Evolutionary conservation across 2,888 invertebrate species (phyloP).

Genomic region (Muscina levida): DNA sequence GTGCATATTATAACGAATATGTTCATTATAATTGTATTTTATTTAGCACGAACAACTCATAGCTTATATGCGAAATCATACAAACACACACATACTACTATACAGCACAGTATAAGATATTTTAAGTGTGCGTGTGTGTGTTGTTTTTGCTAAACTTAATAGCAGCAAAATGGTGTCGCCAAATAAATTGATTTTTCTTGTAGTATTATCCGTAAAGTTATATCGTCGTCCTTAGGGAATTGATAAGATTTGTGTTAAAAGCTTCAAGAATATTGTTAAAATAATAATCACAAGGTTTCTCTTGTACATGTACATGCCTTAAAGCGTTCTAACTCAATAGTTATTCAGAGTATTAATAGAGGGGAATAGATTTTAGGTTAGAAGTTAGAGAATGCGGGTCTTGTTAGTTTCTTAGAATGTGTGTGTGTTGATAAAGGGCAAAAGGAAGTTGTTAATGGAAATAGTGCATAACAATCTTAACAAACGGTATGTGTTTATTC

Average conservation of each 20-base stretch:
- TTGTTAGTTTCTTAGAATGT: too few species aligned
- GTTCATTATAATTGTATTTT: not conserved
- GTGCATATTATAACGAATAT: too few species aligned
- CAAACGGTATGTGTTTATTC: too few species aligned
- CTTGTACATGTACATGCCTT: not conserved
- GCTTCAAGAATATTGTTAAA: not conserved
- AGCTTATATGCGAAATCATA: not conserved
- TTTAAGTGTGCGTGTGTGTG: too few species aligned
- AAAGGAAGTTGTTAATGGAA: too few species aligned
- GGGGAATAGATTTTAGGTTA: too few species aligned
- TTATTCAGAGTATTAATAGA: not conserved
- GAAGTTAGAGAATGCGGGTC: too few species aligned
- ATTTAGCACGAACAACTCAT: constrained; percentile 11
- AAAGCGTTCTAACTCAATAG: not conserved
- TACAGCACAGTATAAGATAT: not conserved
- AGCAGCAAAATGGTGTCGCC: constrained; percentile 60
- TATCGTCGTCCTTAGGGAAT: not conserved
- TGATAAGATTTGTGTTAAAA: not conserved
- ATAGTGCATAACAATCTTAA: too few species aligned
- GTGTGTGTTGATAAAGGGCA: too few species aligned
- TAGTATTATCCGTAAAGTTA: constrained; percentile 31
- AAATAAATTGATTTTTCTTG: constrained; percentile 66
- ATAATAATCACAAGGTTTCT: not conserved
- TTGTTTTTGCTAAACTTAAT: constrained; percentile 14
- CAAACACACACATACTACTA: not conserved